These are phyloP conservation scores for Anoplius nigerrimus DNA, from an alignment of 2,888 invertebrate species.

Conservation along the genomic window DNA sequence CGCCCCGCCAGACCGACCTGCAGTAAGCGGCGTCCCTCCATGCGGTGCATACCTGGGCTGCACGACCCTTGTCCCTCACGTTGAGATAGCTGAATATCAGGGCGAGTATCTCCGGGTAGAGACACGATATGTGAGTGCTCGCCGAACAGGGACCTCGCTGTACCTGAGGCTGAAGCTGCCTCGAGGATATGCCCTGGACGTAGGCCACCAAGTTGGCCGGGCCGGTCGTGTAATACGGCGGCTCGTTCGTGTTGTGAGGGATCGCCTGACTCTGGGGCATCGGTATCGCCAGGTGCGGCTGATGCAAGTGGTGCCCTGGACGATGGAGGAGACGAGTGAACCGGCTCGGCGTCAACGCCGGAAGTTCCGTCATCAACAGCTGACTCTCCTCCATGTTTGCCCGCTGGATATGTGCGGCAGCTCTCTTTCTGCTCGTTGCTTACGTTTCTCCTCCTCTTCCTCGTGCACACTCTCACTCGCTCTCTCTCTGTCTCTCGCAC, in stretches of 20 bases:
- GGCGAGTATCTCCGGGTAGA: conserved; percentile 94
- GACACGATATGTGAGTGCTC: conserved; percentile 84
- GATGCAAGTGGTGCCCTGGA: conserved; percentile 76
- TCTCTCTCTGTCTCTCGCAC: conserved; percentile 7
- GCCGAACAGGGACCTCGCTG: conserved; percentile 37
- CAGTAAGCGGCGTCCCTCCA: conserved; percentile 96
- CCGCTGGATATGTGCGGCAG: too few species aligned
- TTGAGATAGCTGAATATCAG: conserved; percentile 93
- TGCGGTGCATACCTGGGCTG: conserved; percentile 90
- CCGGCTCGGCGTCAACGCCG: conserved; percentile 77
- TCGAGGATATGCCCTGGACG: conserved; percentile 55
- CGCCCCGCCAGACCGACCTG: conserved; percentile 95
- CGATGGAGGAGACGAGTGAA: conserved; percentile 75
- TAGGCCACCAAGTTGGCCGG: conserved; percentile 46
- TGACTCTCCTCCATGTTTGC: conserved; percentile 77
- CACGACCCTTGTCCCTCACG: conserved; percentile 91
- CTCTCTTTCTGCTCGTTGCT: background rate
- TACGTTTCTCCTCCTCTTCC: background rate
- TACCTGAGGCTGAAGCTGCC: conserved; percentile 36
- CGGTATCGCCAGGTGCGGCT: conserved; percentile 72
- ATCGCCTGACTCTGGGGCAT: conserved; percentile 56
- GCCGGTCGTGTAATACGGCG: conserved; percentile 66
- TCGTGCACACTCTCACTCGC: background rate
- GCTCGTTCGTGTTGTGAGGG: conserved; percentile 59
- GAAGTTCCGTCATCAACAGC: conserved; percentile 79